Base-by-base conservation (phyloP, 2,113 vertebrate species). In the Crocuta crocuta region DNA sequence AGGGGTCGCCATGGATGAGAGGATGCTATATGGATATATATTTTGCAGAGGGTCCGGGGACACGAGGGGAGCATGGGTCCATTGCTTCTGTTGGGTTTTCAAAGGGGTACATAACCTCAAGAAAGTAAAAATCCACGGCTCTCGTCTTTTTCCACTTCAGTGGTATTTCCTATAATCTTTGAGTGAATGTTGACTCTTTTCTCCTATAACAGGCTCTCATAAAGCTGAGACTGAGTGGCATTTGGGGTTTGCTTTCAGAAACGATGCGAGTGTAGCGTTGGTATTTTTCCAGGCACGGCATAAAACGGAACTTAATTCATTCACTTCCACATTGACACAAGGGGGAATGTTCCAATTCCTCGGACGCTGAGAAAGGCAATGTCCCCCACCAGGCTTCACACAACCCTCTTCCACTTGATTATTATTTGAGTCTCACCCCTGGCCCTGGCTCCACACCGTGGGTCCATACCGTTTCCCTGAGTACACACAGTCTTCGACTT, bases 371-470 rank as follows among this genome's bases (percentile, higher is more conserved):
- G 31, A 66, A 97, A 98, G 96, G 91, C 28, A 70, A 7, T 61
- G 91, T 96, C 86, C 23, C 48, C 76, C 48, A 39, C 91, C 68
- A 92, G 84, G 53, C 68, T 45, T 63, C 95, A 68, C 78, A 91
- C 26, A 58, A 10, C 63, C 84, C 23, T 95, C 93, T 94, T 70
- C 81, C 87, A 65, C 96, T 93, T 74, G 53, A 86, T 78, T 97
- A 91, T 96, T 70, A 97, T 95, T 90, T 95, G 45, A 97, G 92
- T 87, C 63, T 97, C 74, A 95, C 71, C n/a, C 89, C 78, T 88
- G 78, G 65, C 70, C 63, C 73, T 26, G n/a, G 87, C 87, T 74
- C 98, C 94, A 97, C 73, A 84, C 84, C 0, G 43, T 33, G 48
- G 80, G 39, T 79, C 96, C 97, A 92, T 19, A 8, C 91, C 66